Evolutionary conservation across 2,888 invertebrate genomes (phyloP), one percentile per base, ranked within the genome.

Genomic region (Octonoba sinensis): DNA sequence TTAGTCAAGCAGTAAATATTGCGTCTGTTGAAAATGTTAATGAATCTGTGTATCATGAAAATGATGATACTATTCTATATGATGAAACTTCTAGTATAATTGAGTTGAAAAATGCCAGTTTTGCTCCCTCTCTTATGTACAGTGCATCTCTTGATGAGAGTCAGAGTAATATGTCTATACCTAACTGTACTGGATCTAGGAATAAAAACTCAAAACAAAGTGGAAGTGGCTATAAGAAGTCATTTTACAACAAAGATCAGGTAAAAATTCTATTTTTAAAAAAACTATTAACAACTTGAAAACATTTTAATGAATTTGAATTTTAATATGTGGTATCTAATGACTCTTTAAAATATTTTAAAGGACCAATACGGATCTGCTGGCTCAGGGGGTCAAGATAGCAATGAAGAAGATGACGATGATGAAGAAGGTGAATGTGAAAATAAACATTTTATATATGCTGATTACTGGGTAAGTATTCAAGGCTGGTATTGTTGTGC

Each of bases 401-500:
- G 71, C 49, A 76, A 82, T 60, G 66, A 59, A n/a, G 76, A 82
- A 4, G 74, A 75, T 54, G 82, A 77, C 27, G 76, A 73, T 3
- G 74, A 64, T 18, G 82, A 70, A 1, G 67, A 74, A 12, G 82
- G 66, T 15, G 24, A 59, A 15, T 57, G 62, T 18, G 67, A 71
- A 24, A 81, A 82, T 46, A 81, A 81, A 47, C 75, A 76, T 56
- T 66, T 59, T 22, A 75, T 83, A 44, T 71, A 71, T 71, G 83
- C 79, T 44, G 75, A 83, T 75, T 83, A 83, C 47, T 83, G 83
- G 83, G 83, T 83, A 65, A 49, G 66, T 69, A 20, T 22, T 8
- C 8, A 22, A 4, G 8, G 51, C 18, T 51, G n/a, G n/a, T 18
- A 18, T 44, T 11, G 11, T 65, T 44, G n/a, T 24, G n/a, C n/a